These are phyloP conservation scores for Oxycera nigricornis DNA, from an alignment of 2,888 invertebrate species.

Conservation along the genomic window DNA sequence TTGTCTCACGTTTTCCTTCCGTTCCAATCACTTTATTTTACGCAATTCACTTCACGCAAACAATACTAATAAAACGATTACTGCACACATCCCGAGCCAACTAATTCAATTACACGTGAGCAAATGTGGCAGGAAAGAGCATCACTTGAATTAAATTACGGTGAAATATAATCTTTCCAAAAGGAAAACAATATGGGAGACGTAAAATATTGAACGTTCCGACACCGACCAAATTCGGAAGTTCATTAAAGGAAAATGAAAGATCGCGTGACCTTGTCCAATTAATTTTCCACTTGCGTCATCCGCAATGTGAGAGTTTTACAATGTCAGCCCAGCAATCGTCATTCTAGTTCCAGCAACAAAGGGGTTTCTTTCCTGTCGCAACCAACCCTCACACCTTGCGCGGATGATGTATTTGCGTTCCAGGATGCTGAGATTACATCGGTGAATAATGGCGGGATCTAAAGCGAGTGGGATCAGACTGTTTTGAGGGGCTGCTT, in stretches of 20 bases:
- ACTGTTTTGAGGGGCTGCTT: not conserved
- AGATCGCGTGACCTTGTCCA: slow-evolving; percentile 51
- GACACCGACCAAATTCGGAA: slow-evolving; percentile 26
- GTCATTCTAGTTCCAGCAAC: not conserved
- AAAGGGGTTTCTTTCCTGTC: slow-evolving; percentile 15
- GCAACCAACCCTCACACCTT: slow-evolving; percentile 17
- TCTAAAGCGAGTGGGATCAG: slow-evolving; percentile 14
- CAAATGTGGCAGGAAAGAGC: not conserved
- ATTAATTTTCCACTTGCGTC: slow-evolving; percentile 48
- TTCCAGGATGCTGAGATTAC: slow-evolving; percentile 38
- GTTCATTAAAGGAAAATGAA: slow-evolving; percentile 40
- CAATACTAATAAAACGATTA: no score
- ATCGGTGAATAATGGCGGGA: slow-evolving; percentile 24
- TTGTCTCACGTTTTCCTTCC: no score
- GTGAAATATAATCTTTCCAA: slow-evolving; percentile 36
- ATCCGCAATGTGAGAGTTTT: slow-evolving; percentile 24
- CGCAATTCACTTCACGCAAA: no score
- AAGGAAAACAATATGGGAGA: not conserved
- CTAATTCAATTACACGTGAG: not conserved
- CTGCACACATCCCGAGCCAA: no score
- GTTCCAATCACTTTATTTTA: no score
- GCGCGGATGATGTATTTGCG: slow-evolving; percentile 21
- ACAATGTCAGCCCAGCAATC: not conserved
- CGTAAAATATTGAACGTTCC: slow-evolving; percentile 1
- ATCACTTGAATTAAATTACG: slow-evolving; percentile 47